These are phyloP conservation scores for Dryomyza anilis DNA, from an alignment of 2,888 invertebrate genomes.

Conservation along the genomic window DNA sequence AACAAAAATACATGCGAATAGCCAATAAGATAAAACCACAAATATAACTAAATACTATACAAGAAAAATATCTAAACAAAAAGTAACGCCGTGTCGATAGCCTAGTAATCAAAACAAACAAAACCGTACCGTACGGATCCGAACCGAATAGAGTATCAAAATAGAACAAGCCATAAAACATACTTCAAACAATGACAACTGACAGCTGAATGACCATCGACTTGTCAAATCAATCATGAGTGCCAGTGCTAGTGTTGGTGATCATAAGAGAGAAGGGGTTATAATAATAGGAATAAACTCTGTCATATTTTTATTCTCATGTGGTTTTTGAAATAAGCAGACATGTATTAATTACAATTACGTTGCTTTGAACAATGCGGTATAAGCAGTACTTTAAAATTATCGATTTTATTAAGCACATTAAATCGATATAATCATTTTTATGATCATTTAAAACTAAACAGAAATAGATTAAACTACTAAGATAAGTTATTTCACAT, in stretches of 20 bases:
- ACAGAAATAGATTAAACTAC: no score
- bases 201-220: not conserved
- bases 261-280: no score
- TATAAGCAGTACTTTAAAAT: no score
- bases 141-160: not conserved
- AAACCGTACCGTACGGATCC: not conserved
- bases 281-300: no score
- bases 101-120: slow-evolving; percentile 8
- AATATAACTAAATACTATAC: not conserved
- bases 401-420: no score
- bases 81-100: not conserved
- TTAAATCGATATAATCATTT: no score
- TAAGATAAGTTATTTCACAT: no score
- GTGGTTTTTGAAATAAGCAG: no score
- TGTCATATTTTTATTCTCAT: no score
- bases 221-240: not conserved
- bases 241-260: not conserved
- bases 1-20: not conserved
- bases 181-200: not conserved
- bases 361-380: no score
- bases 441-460: no score
- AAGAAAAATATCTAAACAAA: not conserved
- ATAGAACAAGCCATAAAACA: not conserved
- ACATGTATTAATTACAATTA: no score
- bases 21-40: not conserved